These are phyloP conservation scores for Scaptomyza cyrtandrae DNA, from an alignment of 2,888 invertebrate species.

Conservation along the genomic window DNA sequence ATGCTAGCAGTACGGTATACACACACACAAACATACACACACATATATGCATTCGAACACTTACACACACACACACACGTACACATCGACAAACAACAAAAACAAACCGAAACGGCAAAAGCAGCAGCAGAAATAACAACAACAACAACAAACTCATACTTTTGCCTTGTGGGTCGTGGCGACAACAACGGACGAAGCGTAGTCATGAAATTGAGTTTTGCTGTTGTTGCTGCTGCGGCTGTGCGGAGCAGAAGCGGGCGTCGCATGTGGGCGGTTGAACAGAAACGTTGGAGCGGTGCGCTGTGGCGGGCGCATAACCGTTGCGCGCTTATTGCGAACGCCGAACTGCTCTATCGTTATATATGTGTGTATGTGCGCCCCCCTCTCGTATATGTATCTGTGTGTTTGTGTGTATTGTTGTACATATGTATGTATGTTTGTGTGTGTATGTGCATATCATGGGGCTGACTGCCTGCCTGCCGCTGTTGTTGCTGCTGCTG, in stretches of 20 bases:
- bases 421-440: constrained; percentile 19
- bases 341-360: constrained; percentile 61
- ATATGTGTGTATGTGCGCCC: constrained; percentile 14
- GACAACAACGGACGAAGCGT: constrained; percentile 57
- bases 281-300: constrained; percentile 62
- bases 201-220: constrained; percentile 64
- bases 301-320: constrained; percentile 54
- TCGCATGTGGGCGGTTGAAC: constrained; percentile 67
- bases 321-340: constrained; percentile 68
- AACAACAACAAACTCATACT: constrained; percentile 54
- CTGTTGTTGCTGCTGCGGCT: constrained; percentile 48
- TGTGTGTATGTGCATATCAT: constrained; percentile 48
- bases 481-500: constrained; percentile 43
- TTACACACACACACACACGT: constrained; percentile 7
- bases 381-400: constrained; percentile 27
- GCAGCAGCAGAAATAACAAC: constrained; percentile 27
- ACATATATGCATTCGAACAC: constrained; percentile 6
- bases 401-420: constrained; percentile 25
- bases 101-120: constrained; percentile 52
- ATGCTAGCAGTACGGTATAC: constrained; percentile 26
- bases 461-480: constrained; percentile 58
- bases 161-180: constrained; percentile 60
- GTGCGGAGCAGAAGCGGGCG: constrained; percentile 59
- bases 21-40: constrained; percentile 12
- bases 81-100: constrained; percentile 48